Evolutionary conservation across 2,797 vertebrate species (phyloP).

Genomic region (Bothrops alternatus): DNA sequence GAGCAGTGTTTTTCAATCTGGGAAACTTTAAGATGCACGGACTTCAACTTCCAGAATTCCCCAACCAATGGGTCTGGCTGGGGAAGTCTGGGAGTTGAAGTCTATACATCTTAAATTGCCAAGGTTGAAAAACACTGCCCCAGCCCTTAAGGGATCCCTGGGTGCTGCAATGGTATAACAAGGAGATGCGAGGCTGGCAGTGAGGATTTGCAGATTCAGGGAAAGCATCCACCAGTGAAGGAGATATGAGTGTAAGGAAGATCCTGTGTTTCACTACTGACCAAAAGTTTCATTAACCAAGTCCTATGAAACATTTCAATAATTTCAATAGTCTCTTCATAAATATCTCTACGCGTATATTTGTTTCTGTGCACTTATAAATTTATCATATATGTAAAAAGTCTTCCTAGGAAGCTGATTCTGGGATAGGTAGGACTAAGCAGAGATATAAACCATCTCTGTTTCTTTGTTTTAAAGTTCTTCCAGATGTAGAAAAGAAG

Average conservation of each 20-base stretch:
- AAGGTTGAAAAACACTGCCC: background rate
- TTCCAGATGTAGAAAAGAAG: constrained; percentile 9
- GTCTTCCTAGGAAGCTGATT: constrained; percentile 11
- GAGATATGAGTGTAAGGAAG: background rate
- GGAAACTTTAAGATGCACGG: background rate
- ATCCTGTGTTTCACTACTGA: background rate
- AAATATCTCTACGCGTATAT: background rate
- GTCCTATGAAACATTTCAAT: constrained; percentile 19
- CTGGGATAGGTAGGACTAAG: constrained; percentile 1
- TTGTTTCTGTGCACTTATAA: constrained; percentile 14
- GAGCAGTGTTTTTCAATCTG: background rate
- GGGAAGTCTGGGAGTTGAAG: background rate
- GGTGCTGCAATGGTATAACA: background rate
- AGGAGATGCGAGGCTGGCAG: constrained; percentile 8
- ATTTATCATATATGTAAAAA: constrained; percentile 29
- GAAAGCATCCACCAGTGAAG: background rate
- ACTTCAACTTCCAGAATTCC: background rate
- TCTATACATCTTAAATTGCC: background rate
- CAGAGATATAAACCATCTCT: background rate
- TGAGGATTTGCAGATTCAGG: constrained; percentile 5
- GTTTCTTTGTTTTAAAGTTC: background rate
- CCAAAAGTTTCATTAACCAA: background rate
- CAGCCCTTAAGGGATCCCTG: background rate
- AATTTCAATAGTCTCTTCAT: background rate
- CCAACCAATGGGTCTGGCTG: background rate